Evolutionary conservation across 2,113 vertebrate species (phyloP).

Genomic region (Phalacrocorax pelagicus): DNA sequence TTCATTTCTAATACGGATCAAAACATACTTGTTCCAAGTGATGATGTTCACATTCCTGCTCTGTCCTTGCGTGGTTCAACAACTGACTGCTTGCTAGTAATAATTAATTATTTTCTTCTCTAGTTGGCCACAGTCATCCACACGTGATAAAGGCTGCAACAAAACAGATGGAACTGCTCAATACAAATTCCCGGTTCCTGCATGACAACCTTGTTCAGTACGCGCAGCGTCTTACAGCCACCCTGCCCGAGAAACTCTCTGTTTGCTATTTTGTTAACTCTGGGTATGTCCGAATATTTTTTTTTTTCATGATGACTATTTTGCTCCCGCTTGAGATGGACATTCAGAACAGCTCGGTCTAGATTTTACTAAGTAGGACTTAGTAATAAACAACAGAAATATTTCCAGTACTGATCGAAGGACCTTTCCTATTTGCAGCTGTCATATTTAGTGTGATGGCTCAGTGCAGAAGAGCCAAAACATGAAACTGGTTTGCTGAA

Average conservation of each 20-base stretch:
- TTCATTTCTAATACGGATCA: background rate
- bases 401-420: background rate
- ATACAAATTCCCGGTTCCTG: constrained; percentile 94
- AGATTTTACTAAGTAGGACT: background rate
- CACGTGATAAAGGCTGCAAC: constrained; percentile 86
- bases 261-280: constrained; percentile 98
- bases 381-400: background rate
- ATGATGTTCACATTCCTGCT: background rate
- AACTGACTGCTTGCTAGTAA: background rate
- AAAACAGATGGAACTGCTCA: constrained; percentile 93
- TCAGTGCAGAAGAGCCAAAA: background rate
- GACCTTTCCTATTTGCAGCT: background rate
- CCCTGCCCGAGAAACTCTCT: constrained; percentile 85
- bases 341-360: background rate
- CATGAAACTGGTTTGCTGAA: background rate
- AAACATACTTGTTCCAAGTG: background rate
- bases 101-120: constrained; percentile 1
- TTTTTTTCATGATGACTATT: background rate
- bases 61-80: background rate
- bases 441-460: background rate
- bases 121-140: constrained; percentile 95
- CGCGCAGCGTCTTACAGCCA: constrained; percentile 86
- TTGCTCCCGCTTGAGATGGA: background rate
- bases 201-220: constrained; percentile 94
- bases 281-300: constrained; percentile 77